These are phyloP conservation scores for Holacanthus passer DNA, from an alignment of 2,113 vertebrate genomes.

Conservation along the genomic window DNA sequence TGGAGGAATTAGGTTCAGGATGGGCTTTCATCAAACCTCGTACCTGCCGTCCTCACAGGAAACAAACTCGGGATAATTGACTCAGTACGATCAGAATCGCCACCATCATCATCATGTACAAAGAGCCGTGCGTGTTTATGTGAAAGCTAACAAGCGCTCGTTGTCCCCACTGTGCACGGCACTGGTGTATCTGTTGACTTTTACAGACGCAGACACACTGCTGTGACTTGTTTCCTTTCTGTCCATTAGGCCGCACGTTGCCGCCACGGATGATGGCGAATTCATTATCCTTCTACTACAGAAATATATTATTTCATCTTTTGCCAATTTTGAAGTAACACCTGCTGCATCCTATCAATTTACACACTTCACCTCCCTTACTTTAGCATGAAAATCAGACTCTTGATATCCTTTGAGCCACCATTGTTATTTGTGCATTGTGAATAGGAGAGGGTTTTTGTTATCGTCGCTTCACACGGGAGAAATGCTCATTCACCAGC, in stretches of 20 bases:
- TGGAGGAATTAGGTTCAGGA: constrained; percentile 15
- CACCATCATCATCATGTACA: constrained; percentile 29
- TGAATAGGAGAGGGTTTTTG: constrained; percentile 30
- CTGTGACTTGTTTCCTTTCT: constrained; percentile 47
- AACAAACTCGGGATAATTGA: constrained; percentile 37
- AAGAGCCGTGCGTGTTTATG: constrained; percentile 50
- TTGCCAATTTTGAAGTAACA: constrained; percentile 52
- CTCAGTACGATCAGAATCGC: constrained; percentile 45
- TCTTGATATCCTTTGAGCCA: constrained; percentile 36
- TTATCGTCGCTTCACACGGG: constrained; percentile 41
- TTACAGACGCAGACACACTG: constrained; percentile 32
- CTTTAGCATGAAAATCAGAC: constrained; percentile 35
- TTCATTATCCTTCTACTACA: constrained; percentile 43
- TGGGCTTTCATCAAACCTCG: constrained; percentile 50
- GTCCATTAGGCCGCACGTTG: constrained; percentile 34
- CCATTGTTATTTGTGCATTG: constrained; percentile 44
- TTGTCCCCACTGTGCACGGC: constrained; percentile 39
- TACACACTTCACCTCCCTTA: constrained; percentile 33
- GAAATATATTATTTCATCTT: constrained; percentile 42
- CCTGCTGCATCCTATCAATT: constrained; percentile 55
- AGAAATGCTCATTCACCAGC: constrained; percentile 52
- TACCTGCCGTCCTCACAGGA: constrained; percentile 27
- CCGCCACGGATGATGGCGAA: constrained; percentile 33
- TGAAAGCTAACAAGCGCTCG: constrained; percentile 49
- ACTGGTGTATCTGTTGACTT: constrained; percentile 36